Conservation (phyloP, 2,888 invertebrate species). For the Amphipoea oculea region DNA sequence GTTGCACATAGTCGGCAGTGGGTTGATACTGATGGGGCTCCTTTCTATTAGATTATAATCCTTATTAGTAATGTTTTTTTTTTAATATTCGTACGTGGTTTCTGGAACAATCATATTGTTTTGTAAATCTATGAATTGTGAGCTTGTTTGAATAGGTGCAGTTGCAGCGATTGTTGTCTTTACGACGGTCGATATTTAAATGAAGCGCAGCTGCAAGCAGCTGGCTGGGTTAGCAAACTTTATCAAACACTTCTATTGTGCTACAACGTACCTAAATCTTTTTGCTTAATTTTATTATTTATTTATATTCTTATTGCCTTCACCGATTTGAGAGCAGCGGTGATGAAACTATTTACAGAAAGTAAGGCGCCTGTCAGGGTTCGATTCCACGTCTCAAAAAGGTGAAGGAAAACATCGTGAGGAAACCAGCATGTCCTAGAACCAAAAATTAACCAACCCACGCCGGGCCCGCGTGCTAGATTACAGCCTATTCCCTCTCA, state of each 20-base stretch:
- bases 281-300: neutral
- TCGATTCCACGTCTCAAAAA: too few relatives aligned
- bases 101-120: neutral
- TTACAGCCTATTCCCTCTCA: too few relatives aligned
- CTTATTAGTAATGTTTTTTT: neutral
- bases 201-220: neutral
- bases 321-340: too few relatives aligned
- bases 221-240: neutral
- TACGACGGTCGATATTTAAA: neutral
- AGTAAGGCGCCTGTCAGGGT: neutral
- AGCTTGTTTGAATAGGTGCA: constrained; percentile 29
- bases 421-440: too few relatives aligned
- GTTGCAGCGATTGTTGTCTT: constrained; percentile 19
- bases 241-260: neutral
- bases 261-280: neutral
- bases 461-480: too few relatives aligned
- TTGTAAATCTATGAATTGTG: constrained; percentile 10
- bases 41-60: neutral
- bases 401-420: too few relatives aligned
- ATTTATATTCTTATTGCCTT: too few relatives aligned
- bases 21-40: too few relatives aligned
- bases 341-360: neutral
- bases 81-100: neutral
- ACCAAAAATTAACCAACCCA: too few relatives aligned
- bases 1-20: too few relatives aligned